A percentile compares a stretch with the other conserved stretches of the same genome.
phyloP scores from a whole-genome alignment of 2,888 invertebrate genomes.

The Eristalis tenax region DNA sequence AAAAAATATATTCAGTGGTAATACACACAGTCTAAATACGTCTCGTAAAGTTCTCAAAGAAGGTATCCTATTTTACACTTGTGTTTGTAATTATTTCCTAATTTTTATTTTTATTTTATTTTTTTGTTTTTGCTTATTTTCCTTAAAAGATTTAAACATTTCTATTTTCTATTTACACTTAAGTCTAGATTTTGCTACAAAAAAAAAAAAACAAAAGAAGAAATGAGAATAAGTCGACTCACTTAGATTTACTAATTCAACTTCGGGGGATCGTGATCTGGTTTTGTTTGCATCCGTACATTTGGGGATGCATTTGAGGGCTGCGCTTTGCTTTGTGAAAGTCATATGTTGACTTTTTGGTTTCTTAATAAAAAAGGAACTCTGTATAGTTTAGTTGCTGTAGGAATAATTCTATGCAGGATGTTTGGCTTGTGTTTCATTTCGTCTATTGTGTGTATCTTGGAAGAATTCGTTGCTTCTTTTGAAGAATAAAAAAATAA shows the following conservation, averaged over 20 bases:
- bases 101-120: slow-evolving; percentile 7
- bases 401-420: slow-evolving; percentile 33
- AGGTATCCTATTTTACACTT: slow-evolving; percentile 14
- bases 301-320: no score
- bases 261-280: not conserved
- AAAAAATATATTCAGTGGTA: not conserved
- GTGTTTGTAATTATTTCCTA: slow-evolving; percentile 29
- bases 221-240: not conserved
- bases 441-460: slow-evolving; percentile 51
- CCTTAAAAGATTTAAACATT: slow-evolving; percentile 21
- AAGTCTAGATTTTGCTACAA: slow-evolving; percentile 58
- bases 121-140: slow-evolving; percentile 16
- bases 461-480: slow-evolving; percentile 62
- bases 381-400: slow-evolving; percentile 40
- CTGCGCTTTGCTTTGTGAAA: no score
- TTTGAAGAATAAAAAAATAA: slow-evolving; percentile 7
- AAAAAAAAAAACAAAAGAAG: not conserved
- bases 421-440: not conserved
- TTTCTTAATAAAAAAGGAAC: slow-evolving; percentile 54
- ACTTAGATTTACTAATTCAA: slow-evolving; percentile 43
- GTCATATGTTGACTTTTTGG: not conserved
- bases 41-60: slow-evolving; percentile 1
- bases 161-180: slow-evolving; percentile 31
- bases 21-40: slow-evolving; percentile 29
- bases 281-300: slow-evolving; percentile 38